Conservation (phyloP, 2,797 vertebrate genomes). For the Ibycter americanus region DNA sequence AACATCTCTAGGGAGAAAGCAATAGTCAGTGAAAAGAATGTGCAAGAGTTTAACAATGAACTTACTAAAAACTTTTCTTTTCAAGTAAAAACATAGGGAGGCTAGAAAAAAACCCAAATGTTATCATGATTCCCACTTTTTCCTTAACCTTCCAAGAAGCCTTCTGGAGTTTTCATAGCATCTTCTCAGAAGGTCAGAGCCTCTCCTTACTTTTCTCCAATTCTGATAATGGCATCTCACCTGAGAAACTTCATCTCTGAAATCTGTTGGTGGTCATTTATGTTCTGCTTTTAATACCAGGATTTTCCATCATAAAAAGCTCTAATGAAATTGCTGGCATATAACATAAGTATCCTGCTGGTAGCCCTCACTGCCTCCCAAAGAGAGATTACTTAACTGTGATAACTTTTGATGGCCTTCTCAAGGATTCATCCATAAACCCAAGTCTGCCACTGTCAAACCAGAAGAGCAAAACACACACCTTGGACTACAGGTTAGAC, state of each 20-base stretch:
- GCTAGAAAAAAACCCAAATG: neutral
- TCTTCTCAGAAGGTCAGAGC: neutral
- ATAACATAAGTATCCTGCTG: neutral
- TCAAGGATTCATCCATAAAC: neutral
- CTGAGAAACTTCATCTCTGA: neutral
- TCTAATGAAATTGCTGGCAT: neutral
- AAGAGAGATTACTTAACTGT: neutral
- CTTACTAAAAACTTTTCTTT: neutral
- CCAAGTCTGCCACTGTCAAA: neutral
- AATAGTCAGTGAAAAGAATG: neutral
- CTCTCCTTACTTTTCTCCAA: neutral
- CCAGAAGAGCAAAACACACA: neutral
- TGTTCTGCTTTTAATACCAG: neutral
- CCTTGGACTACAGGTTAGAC: neutral
- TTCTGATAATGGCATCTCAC: neutral
- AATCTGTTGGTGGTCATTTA: neutral
- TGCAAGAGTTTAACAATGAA: rapidly evolving
- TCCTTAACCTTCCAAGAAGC: neutral
- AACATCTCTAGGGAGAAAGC: neutral
- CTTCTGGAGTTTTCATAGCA: neutral
- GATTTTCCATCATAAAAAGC: neutral
- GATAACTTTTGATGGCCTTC: neutral
- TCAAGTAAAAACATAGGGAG: neutral
- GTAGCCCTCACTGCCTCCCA: neutral
- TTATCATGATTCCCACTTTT: neutral